phyloP scores from a whole-genome alignment of 2,113 vertebrate species.

The Cheilinus undulatus region DNA sequence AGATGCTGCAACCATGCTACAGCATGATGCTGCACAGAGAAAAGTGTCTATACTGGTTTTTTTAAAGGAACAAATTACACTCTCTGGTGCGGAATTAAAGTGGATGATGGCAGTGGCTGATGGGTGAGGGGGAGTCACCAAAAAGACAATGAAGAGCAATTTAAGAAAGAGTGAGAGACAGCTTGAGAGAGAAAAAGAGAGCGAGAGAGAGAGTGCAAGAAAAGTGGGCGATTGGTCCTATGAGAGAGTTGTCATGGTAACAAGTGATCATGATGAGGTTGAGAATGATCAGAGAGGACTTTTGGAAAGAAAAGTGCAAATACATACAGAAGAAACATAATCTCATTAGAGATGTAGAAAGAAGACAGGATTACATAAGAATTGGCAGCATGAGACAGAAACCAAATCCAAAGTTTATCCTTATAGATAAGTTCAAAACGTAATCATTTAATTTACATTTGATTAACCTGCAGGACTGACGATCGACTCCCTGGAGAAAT shows the following conservation, averaged over 20 bases:
- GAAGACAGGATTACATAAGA: not conserved
- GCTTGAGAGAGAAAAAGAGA: constrained; percentile 28
- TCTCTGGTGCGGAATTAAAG: constrained; percentile 23
- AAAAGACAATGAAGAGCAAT: constrained; percentile 46
- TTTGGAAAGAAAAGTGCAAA: constrained; percentile 61
- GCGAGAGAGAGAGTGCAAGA: constrained; percentile 49
- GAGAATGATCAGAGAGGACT: constrained; percentile 66
- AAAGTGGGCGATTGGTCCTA: constrained; percentile 79
- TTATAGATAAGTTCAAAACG: constrained; percentile 16
- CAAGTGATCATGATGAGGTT: constrained; percentile 76
- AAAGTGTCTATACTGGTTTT: no score
- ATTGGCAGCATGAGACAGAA: not conserved
- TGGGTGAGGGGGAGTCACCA: constrained; percentile 54
- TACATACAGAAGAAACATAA: constrained; percentile 36
- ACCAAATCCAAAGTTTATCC: constrained; percentile 3
- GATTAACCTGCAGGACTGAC: not conserved
- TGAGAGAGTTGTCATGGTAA: constrained; percentile 83
- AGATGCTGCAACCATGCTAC: constrained; percentile 21
- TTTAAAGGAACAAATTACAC: constrained; percentile 15
- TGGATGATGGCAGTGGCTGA: constrained; percentile 40
- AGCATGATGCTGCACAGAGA: not conserved
- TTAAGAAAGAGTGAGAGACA: constrained; percentile 27
- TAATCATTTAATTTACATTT: constrained; percentile 11
- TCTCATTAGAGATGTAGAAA: not conserved
- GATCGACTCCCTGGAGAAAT: constrained; percentile 22